Base-by-base conservation (phyloP, 2,797 vertebrate genomes). In the Aplochiton taeniatus region DNA sequence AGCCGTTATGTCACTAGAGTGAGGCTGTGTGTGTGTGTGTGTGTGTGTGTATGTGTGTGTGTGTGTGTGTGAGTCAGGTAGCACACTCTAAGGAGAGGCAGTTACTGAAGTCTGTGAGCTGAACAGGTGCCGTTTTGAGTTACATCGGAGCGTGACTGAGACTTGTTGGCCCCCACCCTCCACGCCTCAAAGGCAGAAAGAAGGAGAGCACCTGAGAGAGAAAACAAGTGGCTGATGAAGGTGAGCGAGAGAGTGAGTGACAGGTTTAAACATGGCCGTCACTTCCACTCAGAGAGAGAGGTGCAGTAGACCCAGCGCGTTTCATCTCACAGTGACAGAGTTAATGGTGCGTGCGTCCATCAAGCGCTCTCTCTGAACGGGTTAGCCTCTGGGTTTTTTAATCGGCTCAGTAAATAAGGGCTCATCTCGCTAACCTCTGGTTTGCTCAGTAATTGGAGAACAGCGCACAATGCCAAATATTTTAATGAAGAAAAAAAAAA, bases 231-330 rank as follows among this genome's bases (percentile, higher is more conserved):
- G 59, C 71, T 47, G 31, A 2, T 3, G 31, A 31, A 31, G 44
- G 58, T n/a, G 5, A 31, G 19, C 51, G 58, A 58, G 3, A 16
- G 65, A 44, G 6, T 85, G 78, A 87, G 41, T 83, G 82, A 81
- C 85, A 85, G 78, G 68, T 66, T 69, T 77, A 80, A 61, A 8
- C 69, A 83, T 69, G 63, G 58, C 61, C 81, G 85, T 87, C 89
- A 76, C 13, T 66, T 65, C 62, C 4, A 61, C 67, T 89, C 75
- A 76, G 16, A 19, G 10, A 42, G 81, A 58, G 76, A 76, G 77
- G 65, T 31, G 48, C 62, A 65, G 67, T 57, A 41, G 19, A 13
- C 0, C 19, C 49, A 51, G 43, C 19, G 44, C 43, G 49, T 60
- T 57, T 65, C 63, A 66, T 45, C n/a, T 49, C 18, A 11, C 14